Conservation (phyloP, 2,888 invertebrate genomes). For the Catotricha subobsoleta region DNA sequence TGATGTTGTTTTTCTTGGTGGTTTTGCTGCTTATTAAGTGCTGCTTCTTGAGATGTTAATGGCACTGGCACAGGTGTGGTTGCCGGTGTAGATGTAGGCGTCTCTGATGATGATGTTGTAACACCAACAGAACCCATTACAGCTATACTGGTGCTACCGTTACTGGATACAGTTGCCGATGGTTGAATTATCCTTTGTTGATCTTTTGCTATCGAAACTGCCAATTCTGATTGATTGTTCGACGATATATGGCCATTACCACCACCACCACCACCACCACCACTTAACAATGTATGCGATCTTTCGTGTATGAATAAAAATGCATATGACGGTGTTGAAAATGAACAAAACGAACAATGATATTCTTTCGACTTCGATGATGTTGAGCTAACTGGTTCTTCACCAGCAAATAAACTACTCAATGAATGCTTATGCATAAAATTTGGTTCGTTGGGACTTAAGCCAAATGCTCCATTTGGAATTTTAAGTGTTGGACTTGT, state of each 20-base stretch:
- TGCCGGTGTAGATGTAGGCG: conserved; percentile 23
- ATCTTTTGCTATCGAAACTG: conserved; percentile 40
- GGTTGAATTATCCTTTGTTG: conserved; percentile 35
- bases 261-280: conserved; percentile 18
- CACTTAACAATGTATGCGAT: conserved; percentile 41
- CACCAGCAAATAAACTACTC: conserved; percentile 11
- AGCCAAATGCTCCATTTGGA: conserved; percentile 22
- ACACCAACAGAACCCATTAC: background rate
- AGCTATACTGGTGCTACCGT: too few relatives aligned
- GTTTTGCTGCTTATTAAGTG: conserved; percentile 13
- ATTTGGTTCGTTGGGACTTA: conserved; percentile 14
- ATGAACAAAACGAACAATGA: conserved; percentile 78
- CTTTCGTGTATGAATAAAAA: conserved; percentile 85
- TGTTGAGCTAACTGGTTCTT: conserved; percentile 14
- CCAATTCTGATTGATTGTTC: conserved; percentile 17
- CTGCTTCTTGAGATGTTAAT: conserved; percentile 16
- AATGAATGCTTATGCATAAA: conserved; percentile 25
- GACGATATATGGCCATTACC: conserved; percentile 14
- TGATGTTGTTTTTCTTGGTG: conserved; percentile 1
- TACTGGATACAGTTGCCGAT: background rate
- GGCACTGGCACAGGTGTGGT: conserved; percentile 18
- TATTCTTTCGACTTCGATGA: conserved; percentile 46
- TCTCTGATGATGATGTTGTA: conserved; percentile 32
- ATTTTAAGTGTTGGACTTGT: conserved; percentile 27
- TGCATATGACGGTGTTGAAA: conserved; percentile 74